Evolutionary conservation across 2,113 vertebrate genomes (phyloP).

Genomic region (Indicator maculatus): DNA sequence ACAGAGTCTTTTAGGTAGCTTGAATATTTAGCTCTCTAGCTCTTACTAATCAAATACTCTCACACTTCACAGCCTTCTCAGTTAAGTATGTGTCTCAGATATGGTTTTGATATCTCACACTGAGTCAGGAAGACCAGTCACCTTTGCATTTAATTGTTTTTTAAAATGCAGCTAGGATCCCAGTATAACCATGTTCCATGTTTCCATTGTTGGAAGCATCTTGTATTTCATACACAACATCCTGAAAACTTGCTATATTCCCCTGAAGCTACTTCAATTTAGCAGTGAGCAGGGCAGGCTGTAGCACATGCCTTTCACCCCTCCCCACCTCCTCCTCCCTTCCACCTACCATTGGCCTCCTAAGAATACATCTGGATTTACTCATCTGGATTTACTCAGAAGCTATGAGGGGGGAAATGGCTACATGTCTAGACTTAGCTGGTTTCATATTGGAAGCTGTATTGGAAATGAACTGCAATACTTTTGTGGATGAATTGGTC

Average conservation of each 20-base stretch:
- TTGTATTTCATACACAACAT: not conserved
- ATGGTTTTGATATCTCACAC: not conserved
- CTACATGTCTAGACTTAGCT: not conserved
- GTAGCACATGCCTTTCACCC: not conserved
- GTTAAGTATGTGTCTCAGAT: not conserved
- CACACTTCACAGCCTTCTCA: not conserved
- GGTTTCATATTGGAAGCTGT: rapidly evolving
- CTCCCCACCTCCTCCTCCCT: too few species aligned
- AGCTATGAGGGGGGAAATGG: not conserved
- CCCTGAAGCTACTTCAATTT: not conserved
- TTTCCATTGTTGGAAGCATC: not conserved
- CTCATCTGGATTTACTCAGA: not conserved
- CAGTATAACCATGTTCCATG: not conserved
- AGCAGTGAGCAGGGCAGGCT: not conserved
- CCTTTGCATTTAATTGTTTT: not conserved
- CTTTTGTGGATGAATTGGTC: not conserved
- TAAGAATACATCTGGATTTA: not conserved
- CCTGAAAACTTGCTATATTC: not conserved
- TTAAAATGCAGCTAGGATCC: not conserved
- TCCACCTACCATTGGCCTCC: not conserved
- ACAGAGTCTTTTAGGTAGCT: not conserved
- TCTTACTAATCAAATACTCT: not conserved
- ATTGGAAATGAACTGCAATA: not conserved
- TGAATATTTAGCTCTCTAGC: not conserved
- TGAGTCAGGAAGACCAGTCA: not conserved